Base-by-base conservation (phyloP, 2,113 vertebrate species). In the Caretta caretta region DNA sequence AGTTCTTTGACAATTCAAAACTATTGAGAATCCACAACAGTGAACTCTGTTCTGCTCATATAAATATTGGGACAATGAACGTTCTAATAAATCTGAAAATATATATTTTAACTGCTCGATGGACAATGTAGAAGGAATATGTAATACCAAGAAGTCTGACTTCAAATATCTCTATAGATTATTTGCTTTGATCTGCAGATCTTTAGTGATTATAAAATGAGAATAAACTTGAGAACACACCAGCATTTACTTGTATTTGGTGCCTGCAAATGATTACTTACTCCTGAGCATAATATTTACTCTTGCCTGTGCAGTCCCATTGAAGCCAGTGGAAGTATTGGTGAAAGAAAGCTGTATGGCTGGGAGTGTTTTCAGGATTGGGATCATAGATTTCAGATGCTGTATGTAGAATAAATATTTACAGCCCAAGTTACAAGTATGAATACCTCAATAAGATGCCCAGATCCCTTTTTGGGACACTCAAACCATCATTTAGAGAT, bases 1-100 rank as follows among this genome's bases (percentile, higher is more conserved):
- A 38, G 24, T 87, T 80, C 24, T 87, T 83, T 80, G 11, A 81
- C 51, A 19, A 9, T 86, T 95, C 57, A 95, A 72, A 96, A 92
- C 76, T 84, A 54, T 5, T 0, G 0, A 62, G 54, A 84, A 76
- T 53, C 27, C 87, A 46, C 35, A 86, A 53, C 29, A 90, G 10
- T 49, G 90, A 91, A 87, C 56, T 93, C 17, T 90, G 48, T 93
- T 79, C 53, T 4, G 1, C 1, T 88, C 31, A 27, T 48, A 86
- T 48, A 75, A 57, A 46, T 42, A 90, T n/a, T 6, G 11, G 6
- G 59, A 53, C 3, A 84, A 14, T 13, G 2, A 3, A 10, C 13
- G 87, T 80, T 85, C 46, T 87, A 53, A 11, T 51, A 2, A 48
- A 87, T 54, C 42, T 93, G 48, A 88, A 7, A 35, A 65, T 86